Evolutionary conservation across 2,888 invertebrate species (phyloP), one percentile per base, ranked within the genome.

Genomic region (Epiblema foenella): DNA sequence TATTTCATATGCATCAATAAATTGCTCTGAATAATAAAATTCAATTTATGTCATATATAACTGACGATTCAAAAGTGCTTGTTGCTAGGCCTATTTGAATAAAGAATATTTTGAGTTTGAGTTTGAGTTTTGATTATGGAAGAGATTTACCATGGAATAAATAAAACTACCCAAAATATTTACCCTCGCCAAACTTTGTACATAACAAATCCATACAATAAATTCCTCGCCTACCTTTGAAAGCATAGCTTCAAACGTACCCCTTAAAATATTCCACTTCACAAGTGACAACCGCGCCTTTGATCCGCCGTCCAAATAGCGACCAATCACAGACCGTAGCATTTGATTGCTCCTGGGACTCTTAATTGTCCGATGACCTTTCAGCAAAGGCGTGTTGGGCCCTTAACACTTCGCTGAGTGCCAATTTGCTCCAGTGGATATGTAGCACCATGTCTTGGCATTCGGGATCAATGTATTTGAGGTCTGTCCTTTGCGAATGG

Each of bases 331-430:
- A 83, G 89, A 79, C 77, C 79, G 81, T 80, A 81, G 79, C 80
- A 81, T 87, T 86, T 91, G 92, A 93, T 91, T 91, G 90, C 91
- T 89, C 87, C 85, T 86, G 90, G 91, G 90, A 88, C 87, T 85
- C 87, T 90, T 93, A 92, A 92, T 93, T 93, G 90, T 88, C 82
- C 82, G 84, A 82, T 89, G 91, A 91, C 92, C 93, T 92, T 89
- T 87, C 83, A 75, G 81, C 81, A 79, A 82, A 89, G 88, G 88
- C 88, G 87, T 86, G 85, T 80, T 81, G 82, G 82, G 79, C 82
- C 84, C 87, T 85, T 88, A 86, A 87, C 88, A 87, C 86, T 84
- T 77, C 82, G 79, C 79, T 85, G 88, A 86, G 85, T 84, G 85
- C 82, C 86, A 89, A 90, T 90, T 90, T 88, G 83, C 81, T 77